Base-by-base conservation (phyloP, 2,888 invertebrate species). In the Papilio elwesi region DNA sequence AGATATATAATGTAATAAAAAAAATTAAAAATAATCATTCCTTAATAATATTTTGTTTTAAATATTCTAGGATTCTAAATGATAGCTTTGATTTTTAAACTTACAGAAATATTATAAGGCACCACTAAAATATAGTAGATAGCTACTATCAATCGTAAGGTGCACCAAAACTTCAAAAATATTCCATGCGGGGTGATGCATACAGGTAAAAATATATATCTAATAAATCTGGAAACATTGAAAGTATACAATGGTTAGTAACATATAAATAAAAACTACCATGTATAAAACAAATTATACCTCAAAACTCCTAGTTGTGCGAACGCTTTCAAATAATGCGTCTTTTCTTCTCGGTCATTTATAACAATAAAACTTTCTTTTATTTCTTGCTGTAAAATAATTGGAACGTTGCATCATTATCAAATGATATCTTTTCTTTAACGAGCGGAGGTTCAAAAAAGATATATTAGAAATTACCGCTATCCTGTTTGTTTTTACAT, bases 111-210 rank as follows among this genome's bases (percentile, higher is more conserved):
- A 75, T 89, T 85, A 77, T 91, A 92, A 0, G 94, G 94, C 3
- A 91, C 85, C 8, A 81, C 74, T 26, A 90, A 63, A 51, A 90
- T 85, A 77, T 92, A 91, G 75, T 84, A 89, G 10, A 91, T 48
- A 0, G 92, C 90, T 26, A 86, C 62, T 0, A 87, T 1, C 38
- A 91, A 84, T 57, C 94, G 83, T 15, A 93, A 52, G 0, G 81
- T 63, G 70, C 91, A 93, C 94, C 94, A 94, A 43, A 88, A 75
- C 80, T 92, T 92, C 65, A 94, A 78, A 76, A 94, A 94, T 62
- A 90, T 80, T 16, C 94, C 93, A 73, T 93, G 85, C n/a, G 94
- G 94, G 53, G 92, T 91, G 62, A 94, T 90, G 68, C 87, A 85
- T 36, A 86, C 83, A 0, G 92, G 92, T 64, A 94, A n/a, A 72